Evolutionary conservation across 2,888 invertebrate species (phyloP).

Genomic region (Protonemura montana): DNA sequence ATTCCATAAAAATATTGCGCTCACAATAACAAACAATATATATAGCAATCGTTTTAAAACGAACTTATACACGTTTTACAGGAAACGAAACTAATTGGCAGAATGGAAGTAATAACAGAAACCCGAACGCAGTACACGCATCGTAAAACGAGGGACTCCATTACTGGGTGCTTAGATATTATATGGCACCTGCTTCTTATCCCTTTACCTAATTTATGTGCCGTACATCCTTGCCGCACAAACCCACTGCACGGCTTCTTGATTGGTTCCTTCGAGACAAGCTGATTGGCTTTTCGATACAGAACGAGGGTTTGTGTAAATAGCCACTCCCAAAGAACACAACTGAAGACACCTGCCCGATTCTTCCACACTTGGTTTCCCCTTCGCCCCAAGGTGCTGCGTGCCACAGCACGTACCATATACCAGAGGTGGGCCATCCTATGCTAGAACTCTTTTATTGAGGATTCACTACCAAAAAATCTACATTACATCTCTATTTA

Average conservation of each 20-base stretch:
- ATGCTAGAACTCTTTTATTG: not conserved
- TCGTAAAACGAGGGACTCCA: not conserved
- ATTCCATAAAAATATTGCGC: too few relatives aligned
- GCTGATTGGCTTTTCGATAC: conserved; percentile 44
- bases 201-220: not conserved
- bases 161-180: not conserved
- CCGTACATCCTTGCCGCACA: not conserved
- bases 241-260: not conserved
- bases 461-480: not conserved
- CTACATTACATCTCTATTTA: not conserved
- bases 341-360: not conserved
- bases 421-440: too few relatives aligned
- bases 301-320: conserved; percentile 43
- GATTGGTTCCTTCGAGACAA: conserved; percentile 36
- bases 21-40: too few relatives aligned
- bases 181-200: not conserved
- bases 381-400: not conserved
- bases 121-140: not conserved
- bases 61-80: not conserved
- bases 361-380: too few relatives aligned
- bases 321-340: conserved; percentile 40
- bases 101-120: not conserved
- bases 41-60: too few relatives aligned
- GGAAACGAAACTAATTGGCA: not conserved
- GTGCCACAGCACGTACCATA: too few relatives aligned